Base-by-base conservation (phyloP, 2,797 vertebrate genomes). In the Psittacula echo region DNA sequence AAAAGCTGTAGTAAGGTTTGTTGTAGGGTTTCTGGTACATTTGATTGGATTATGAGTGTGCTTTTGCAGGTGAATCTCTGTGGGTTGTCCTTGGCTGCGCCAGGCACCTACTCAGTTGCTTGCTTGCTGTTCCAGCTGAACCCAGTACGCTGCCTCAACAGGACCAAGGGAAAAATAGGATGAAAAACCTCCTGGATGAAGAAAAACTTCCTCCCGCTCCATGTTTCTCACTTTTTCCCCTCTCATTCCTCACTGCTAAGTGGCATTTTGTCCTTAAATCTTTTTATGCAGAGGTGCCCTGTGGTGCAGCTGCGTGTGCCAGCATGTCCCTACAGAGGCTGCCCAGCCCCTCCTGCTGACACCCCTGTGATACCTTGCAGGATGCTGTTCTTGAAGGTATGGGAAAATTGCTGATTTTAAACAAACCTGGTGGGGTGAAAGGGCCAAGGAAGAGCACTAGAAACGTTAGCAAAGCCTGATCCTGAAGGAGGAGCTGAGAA, bases 191-290 rank as follows among this genome's bases (percentile, higher is more conserved):
- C 15, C 44, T 58, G 42, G 9, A 9, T 58, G 0, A 0, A 62
- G 45, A 45, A 37, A 37, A 86, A 41, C 3, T 3, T 53, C 11
- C 29, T 58, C 5, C 2, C 2, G 7, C 14, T 24, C 7, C 3
- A 0, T 2, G 1, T 62, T 62, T 92, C 19, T 61, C 27, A 4
- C 4, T 0, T 20, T 51, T 67, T 2, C 0, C 20, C 6, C 19
- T 19, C 15, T 30, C 5, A 1, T 9, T 34, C 27, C 22, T 44
- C 0, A 0, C 37, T 67, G 39, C 14, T 0, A 0, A 9, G 50
- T 2, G 10, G 11, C 2, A 2, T 37, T 68, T 84, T 93, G n/a
- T 19, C 9, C 22, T 39, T 5, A 18, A 42, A 3, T 3, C 37
- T 17, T 7, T 37, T 71, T 16, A 1, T 6, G 20, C 12, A 7